Percentiles rank a stretch among this genome's conserved stretches.
Conservation (phyloP, 2,888 invertebrate genomes). For the Diarsia mendica region DNA sequence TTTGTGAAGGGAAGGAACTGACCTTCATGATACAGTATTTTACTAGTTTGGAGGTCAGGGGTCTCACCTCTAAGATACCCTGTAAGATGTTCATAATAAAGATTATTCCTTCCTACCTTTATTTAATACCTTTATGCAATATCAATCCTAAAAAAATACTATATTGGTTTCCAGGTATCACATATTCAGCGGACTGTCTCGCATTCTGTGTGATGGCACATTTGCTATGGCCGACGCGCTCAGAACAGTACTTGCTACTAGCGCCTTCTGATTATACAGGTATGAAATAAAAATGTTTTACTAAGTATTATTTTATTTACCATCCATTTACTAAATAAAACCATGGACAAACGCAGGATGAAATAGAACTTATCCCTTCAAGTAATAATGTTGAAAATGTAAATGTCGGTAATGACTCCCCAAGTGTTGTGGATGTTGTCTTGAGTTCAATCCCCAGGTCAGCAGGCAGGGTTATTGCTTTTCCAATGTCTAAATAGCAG, state of each 20-base stretch:
- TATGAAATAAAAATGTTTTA: slow-evolving; percentile 60
- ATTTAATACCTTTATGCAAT: background rate
- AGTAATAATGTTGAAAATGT: background rate
- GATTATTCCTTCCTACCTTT: too few species aligned
- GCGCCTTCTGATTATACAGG: slow-evolving; percentile 93
- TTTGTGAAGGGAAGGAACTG: too few species aligned
- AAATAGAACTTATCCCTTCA: background rate
- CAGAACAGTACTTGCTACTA: slow-evolving; percentile 96
- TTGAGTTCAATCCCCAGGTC: background rate
- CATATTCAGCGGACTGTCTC: slow-evolving; percentile 98
- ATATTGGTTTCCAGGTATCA: slow-evolving; percentile 93
- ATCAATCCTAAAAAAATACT: background rate
- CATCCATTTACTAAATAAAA: background rate
- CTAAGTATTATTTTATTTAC: background rate
- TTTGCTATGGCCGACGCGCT: slow-evolving; percentile 98
- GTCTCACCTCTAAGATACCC: too few species aligned
- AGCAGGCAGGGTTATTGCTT: background rate
- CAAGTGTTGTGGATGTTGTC: background rate
- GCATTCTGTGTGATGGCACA: slow-evolving; percentile 99
- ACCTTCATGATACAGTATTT: too few species aligned
- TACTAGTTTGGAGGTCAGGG: too few species aligned
- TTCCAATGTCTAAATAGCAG: background rate
- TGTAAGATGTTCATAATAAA: too few species aligned
- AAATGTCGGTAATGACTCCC: background rate
- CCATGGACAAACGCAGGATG: background rate